These are phyloP conservation scores for Caenorhabditis doughertyi DNA, from an alignment of 2,888 invertebrate species.

Conservation along the genomic window DNA sequence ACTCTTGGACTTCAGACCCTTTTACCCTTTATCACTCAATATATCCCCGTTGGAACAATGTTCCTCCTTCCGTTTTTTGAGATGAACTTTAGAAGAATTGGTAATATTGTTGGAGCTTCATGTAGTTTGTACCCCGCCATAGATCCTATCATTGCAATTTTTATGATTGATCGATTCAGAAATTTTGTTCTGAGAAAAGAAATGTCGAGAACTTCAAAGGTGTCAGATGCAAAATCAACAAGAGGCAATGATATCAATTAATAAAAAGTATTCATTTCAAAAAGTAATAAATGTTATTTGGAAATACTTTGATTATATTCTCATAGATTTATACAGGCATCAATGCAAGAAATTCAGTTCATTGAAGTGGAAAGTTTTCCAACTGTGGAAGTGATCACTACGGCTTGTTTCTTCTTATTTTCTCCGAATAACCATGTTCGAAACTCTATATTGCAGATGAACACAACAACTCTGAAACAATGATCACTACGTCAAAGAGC, in stretches of 20 bases:
- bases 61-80: conserved; percentile 50
- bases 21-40: conserved; percentile 40
- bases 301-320: background rate
- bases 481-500: background rate
- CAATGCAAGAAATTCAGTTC: too few species aligned
- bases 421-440: conserved; percentile 21
- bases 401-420: background rate
- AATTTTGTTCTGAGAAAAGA: conserved; percentile 33
- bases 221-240: conserved; percentile 21
- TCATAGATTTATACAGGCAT: too few species aligned
- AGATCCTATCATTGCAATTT: conserved; percentile 45
- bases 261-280: too few species aligned
- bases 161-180: conserved; percentile 49
- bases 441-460: conserved; percentile 45
- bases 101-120: conserved; percentile 35
- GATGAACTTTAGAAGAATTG: conserved; percentile 30
- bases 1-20: conserved; percentile 46
- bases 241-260: too few species aligned
- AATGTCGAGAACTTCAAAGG: conserved; percentile 8
- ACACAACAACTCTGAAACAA: conserved; percentile 43
- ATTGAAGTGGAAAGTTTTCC: background rate
- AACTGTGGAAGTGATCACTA: background rate
- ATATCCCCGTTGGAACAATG: conserved; percentile 46
- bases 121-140: conserved; percentile 43
- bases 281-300: too few species aligned